These are phyloP conservation scores for Rhinogobio ventralis DNA, from an alignment of 2,797 vertebrate genomes.

Conservation along the genomic window DNA sequence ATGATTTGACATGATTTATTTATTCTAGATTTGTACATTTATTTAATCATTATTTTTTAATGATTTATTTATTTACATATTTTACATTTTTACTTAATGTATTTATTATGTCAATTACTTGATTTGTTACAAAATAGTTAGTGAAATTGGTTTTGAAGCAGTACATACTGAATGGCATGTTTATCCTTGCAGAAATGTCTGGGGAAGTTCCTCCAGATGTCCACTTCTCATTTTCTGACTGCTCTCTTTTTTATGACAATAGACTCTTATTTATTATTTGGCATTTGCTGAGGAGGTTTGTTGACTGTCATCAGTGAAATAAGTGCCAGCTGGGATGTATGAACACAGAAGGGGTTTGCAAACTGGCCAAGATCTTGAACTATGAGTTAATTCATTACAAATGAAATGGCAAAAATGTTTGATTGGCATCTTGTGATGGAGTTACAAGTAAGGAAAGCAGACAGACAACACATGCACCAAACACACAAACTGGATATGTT, in stretches of 20 bases:
- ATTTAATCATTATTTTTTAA: too few relatives aligned
- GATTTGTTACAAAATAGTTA: not conserved
- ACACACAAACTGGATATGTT: not conserved
- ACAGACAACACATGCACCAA: not conserved
- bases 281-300: constrained; percentile 14
- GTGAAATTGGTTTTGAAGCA: not conserved
- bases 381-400: constrained; percentile 7
- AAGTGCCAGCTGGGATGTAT: constrained; percentile 22
- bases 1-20: not conserved
- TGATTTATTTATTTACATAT: too few relatives aligned
- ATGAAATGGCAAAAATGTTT: constrained; percentile 25
- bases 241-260: constrained; percentile 4
- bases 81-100: too few relatives aligned
- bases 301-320: constrained; percentile 24
- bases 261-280: constrained; percentile 27
- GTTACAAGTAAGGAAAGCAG: constrained; percentile 12
- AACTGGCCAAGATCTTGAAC: constrained; percentile 19
- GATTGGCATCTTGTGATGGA: constrained; percentile 28
- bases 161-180: not conserved
- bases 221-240: not conserved
- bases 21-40: not conserved
- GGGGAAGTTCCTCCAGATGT: constrained; percentile 23
- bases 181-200: not conserved
- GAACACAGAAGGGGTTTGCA: constrained; percentile 24
- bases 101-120: not conserved